phyloP scores from a whole-genome alignment of 2,888 invertebrate species.

The Tetranychus piercei region DNA sequence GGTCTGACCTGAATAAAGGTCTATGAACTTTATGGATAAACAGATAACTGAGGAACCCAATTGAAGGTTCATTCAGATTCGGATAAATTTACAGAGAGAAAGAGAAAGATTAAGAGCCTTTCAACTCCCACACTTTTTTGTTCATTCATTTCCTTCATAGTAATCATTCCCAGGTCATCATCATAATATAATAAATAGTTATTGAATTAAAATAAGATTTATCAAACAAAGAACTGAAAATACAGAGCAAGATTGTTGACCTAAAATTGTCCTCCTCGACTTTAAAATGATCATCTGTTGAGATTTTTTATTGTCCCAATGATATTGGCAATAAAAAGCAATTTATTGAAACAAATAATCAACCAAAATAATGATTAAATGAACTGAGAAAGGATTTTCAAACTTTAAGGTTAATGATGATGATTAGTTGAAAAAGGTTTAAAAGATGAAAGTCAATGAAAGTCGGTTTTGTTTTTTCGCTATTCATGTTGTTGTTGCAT shows the following conservation, averaged over 20 bases:
- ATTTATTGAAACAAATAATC: too few relatives aligned
- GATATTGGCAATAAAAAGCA: too few relatives aligned
- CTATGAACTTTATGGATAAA: not conserved
- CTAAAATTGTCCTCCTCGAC: too few relatives aligned
- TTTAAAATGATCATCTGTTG: too few relatives aligned
- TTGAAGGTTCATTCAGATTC: not conserved
- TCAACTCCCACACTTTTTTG: not conserved
- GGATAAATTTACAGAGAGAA: not conserved
- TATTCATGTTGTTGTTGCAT: too few relatives aligned
- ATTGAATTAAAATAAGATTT: not conserved
- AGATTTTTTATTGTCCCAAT: too few relatives aligned
- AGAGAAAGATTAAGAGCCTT: not conserved
- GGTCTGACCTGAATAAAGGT: conserved; percentile 1
- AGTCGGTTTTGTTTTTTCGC: too few relatives aligned
- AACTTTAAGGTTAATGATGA: too few relatives aligned
- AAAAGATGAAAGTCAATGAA: too few relatives aligned
- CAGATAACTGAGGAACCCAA: not conserved
- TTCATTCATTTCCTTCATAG: not conserved
- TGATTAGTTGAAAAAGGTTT: too few relatives aligned
- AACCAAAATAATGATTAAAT: too few relatives aligned
- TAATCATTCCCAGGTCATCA: not conserved
- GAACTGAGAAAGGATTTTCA: too few relatives aligned
- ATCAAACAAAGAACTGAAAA: not conserved
- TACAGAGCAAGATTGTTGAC: not conserved
- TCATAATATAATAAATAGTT: not conserved